phyloP scores from a whole-genome alignment of 2,888 invertebrate genomes.

The Temnothorax unifasciatus region DNA sequence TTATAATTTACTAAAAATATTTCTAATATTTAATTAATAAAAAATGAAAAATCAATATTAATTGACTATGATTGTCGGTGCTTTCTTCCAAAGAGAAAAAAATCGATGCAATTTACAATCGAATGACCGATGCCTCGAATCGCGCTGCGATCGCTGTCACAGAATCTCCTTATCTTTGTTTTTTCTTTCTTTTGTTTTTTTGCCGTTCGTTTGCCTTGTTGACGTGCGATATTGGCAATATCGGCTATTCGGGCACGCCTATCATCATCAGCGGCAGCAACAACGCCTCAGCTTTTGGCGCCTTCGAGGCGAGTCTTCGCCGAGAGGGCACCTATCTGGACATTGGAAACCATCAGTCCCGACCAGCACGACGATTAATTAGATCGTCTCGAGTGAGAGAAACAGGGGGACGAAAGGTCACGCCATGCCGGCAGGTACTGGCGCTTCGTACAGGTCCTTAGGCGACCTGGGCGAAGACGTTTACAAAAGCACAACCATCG shows the following conservation, averaged over 20 bases:
- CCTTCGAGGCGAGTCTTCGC: conserved; percentile 50
- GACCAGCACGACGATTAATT: conserved; percentile 53
- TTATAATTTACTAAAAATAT: not conserved
- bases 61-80: not conserved
- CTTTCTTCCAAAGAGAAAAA: not conserved
- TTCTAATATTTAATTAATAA: not conserved
- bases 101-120: not conserved
- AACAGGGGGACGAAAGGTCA: conserved; percentile 49
- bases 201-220: conserved; percentile 83
- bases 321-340: conserved; percentile 21
- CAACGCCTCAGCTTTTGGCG: conserved; percentile 16
- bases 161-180: conserved; percentile 67
- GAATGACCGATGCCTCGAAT: conserved; percentile 62
- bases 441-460: conserved; percentile 89
- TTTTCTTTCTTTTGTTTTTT: conserved; percentile 76
- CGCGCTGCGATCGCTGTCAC: conserved; percentile 49
- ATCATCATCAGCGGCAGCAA: conserved; percentile 63
- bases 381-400: conserved; percentile 66
- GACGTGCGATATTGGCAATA: conserved; percentile 83
- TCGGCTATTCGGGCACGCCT: conserved; percentile 81
- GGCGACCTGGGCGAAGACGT: conserved; percentile 88
- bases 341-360: conserved; percentile 20
- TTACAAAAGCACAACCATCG: conserved; percentile 89
- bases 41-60: not conserved
- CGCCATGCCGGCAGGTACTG: conserved; percentile 89